A percentile compares a stretch with the other conserved stretches of the same genome.
Conservation (phyloP, 2,113 vertebrate species). For the pig (Sus scrofa) region T2T-Sscrofa CM000820.6:70091001-70091500, state of each 20-base stretch:
- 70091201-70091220: background rate
- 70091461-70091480: constrained; percentile 23
- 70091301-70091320: constrained; percentile 22
- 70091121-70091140: constrained; percentile 44
- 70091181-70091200: constrained; percentile 65
- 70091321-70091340: background rate
- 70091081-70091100: constrained; percentile 54
- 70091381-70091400: background rate
- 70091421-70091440: background rate
- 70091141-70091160: constrained; percentile 19
- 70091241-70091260: constrained; percentile 34
- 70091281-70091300: background rate
- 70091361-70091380: background rate
- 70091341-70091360: background rate
- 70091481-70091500: background rate
- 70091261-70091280: background rate
- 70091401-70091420: background rate
- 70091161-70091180: constrained; percentile 36
- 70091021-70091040: background rate
- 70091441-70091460: background rate
- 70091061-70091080: constrained; percentile 2
- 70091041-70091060: background rate
- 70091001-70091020: background rate
- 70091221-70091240: background rate
- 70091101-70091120: constrained; percentile 37